Percentiles rank a stretch among this genome's conserved stretches.
phyloP scores from a whole-genome alignment of 1,140 invertebrate genomes.

The Drosophila insularis region DNA sequence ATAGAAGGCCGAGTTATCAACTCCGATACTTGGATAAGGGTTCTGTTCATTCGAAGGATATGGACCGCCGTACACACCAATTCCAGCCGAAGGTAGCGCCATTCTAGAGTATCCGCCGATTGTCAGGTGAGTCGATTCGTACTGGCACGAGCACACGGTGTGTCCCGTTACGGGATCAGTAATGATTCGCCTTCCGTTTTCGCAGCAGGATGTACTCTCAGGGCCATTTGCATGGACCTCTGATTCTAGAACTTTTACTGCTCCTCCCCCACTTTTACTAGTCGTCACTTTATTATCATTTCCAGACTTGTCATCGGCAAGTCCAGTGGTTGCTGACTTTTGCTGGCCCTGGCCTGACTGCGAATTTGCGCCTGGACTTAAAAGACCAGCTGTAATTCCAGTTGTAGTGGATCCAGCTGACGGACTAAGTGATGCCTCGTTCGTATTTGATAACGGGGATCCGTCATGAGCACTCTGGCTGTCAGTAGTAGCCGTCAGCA shows the following conservation, averaged over 20 bases:
- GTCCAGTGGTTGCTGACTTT: constrained; percentile 30
- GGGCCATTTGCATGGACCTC: constrained; percentile 78
- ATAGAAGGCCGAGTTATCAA: constrained; percentile 97
- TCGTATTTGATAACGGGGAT: constrained; percentile 84
- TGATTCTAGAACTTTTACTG: constrained; percentile 31
- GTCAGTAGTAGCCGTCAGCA: constrained; percentile 54
- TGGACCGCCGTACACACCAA: constrained; percentile 89
- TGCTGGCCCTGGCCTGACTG: constrained; percentile 81
- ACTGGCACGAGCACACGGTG: constrained; percentile 97
- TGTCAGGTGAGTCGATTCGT: constrained; percentile 91
- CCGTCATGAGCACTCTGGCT: constrained; percentile 70
- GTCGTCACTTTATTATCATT: constrained; percentile 1
- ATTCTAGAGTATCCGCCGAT: constrained; percentile 88
- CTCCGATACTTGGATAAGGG: constrained; percentile 94
- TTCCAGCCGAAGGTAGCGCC: constrained; percentile 85
- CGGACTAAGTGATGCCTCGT: constrained; percentile 84
- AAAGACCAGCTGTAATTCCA: constrained; percentile 84
- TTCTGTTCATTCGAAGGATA: constrained; percentile 95
- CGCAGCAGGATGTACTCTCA: constrained; percentile 89
- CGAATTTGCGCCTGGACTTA: constrained; percentile 89
- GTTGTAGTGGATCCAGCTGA: constrained; percentile 85
- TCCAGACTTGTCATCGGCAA: constrained; percentile 32
- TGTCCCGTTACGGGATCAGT: constrained; percentile 97
- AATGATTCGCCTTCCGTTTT: constrained; percentile 96
- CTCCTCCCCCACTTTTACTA: background rate